A percentile compares a stretch with the other conserved stretches of the same genome.
phyloP scores from a whole-genome alignment of 2,888 invertebrate species.

The Mystacides longicornis region DNA sequence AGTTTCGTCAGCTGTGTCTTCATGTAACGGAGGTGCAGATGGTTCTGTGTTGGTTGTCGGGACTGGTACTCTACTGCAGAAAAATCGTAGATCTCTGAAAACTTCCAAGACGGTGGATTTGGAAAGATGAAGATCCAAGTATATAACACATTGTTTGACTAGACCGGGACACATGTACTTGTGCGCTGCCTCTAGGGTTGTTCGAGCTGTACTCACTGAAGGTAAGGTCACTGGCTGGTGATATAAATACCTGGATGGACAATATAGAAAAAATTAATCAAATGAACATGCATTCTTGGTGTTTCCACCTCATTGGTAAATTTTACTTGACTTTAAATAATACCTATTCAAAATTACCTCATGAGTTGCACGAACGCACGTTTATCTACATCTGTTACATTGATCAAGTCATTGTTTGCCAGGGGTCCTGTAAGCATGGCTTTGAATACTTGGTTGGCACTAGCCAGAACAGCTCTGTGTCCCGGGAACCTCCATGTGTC shows the following conservation, averaged over 20 bases:
- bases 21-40: slow-evolving; percentile 39
- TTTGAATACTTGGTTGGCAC: slow-evolving; percentile 56
- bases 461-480: slow-evolving; percentile 54
- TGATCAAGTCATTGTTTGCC: slow-evolving; percentile 40
- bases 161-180: slow-evolving; percentile 65
- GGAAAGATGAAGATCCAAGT: slow-evolving; percentile 56
- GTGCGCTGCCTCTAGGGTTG: slow-evolving; percentile 65
- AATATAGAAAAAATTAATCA: background rate
- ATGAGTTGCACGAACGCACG: slow-evolving; percentile 60
- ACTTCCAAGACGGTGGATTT: slow-evolving; percentile 59
- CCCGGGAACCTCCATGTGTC: slow-evolving; percentile 64
- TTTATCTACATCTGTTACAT: slow-evolving; percentile 55
- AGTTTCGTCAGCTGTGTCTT: slow-evolving; percentile 38
- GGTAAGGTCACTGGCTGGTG: slow-evolving; percentile 54
- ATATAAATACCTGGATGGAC: slow-evolving; percentile 49
- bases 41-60: slow-evolving; percentile 47
- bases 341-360: slow-evolving; percentile 35
- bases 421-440: slow-evolving; percentile 48
- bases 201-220: slow-evolving; percentile 58
- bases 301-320: too few relatives aligned
- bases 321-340: too few relatives aligned
- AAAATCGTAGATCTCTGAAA: slow-evolving; percentile 48
- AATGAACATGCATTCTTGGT: background rate
- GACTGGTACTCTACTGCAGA: slow-evolving; percentile 42
- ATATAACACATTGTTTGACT: slow-evolving; percentile 59